phyloP scores from a whole-genome alignment of 2,888 invertebrate species.

The Bombyx huttoni region DNA sequence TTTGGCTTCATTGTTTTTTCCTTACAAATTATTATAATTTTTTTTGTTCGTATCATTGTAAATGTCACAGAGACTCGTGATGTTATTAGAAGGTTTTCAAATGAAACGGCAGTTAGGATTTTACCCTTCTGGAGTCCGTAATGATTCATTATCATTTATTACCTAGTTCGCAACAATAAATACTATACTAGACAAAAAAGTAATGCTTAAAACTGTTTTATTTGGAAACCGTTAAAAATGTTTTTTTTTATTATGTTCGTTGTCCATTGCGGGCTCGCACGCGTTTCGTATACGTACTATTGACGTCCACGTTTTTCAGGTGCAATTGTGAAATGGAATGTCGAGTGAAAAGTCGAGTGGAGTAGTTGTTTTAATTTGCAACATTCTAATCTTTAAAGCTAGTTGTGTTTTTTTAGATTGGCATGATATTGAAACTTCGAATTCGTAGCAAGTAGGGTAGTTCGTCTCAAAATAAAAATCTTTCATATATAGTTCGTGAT shows the following conservation, averaged over 20 bases:
- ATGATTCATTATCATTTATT: too few relatives aligned
- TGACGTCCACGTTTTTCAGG: not conserved
- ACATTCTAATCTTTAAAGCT: not conserved
- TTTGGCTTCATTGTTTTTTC: conserved; percentile 46
- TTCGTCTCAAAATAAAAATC: not conserved
- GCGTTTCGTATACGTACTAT: not conserved
- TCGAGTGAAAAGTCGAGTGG: not conserved
- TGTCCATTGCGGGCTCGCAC: not conserved
- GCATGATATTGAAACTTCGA: not conserved
- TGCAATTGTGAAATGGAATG: not conserved
- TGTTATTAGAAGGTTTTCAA: too few relatives aligned
- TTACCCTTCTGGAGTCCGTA: too few relatives aligned
- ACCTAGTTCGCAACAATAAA: too few relatives aligned
- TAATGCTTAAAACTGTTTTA: not conserved
- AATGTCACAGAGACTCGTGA: too few relatives aligned
- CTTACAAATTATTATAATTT: not conserved
- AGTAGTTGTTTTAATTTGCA: not conserved
- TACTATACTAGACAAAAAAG: too few relatives aligned
- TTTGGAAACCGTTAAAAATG: not conserved
- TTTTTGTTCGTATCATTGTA: not conserved
- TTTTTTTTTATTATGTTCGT: not conserved
- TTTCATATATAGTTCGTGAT: too few relatives aligned
- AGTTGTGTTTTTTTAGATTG: not conserved
- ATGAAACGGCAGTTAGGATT: too few relatives aligned
- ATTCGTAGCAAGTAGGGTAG: not conserved